A percentile compares a stretch with the other conserved stretches of the same genome.
phyloP scores from a whole-genome alignment of 2,888 invertebrate genomes.

The Panopea generosa region DNA sequence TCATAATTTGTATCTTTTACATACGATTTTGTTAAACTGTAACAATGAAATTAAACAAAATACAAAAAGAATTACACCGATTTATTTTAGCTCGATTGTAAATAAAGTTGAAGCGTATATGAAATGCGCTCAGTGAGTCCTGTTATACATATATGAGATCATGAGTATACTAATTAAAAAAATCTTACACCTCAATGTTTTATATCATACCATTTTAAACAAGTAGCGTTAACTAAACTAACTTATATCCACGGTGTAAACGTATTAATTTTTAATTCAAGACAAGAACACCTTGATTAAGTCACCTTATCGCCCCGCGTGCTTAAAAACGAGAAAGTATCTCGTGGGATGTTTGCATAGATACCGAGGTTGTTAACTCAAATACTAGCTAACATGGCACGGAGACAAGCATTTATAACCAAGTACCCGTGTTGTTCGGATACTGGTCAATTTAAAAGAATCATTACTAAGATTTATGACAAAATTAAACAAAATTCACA shows the following conservation, averaged over 20 bases:
- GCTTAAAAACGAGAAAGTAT: constrained; percentile 38
- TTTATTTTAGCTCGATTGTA: too few species aligned
- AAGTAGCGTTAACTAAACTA: too few species aligned
- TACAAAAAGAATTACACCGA: too few species aligned
- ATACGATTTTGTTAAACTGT: too few species aligned
- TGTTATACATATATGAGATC: too few species aligned
- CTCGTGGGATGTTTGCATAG: constrained; percentile 22
- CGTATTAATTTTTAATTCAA: constrained; percentile 55
- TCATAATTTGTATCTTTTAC: too few species aligned
- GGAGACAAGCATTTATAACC: constrained; percentile 19
- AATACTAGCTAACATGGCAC: constrained; percentile 4
- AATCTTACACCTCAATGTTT: too few species aligned
- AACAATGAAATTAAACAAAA: too few species aligned
- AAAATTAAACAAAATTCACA: constrained; percentile 61
- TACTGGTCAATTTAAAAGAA: constrained; percentile 36
- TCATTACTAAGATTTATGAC: constrained; percentile 50
- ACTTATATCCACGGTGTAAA: constrained; percentile 21
- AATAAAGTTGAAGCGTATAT: too few species aligned
- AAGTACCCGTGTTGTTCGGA: constrained; percentile 32
- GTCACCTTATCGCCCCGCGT: constrained; percentile 45
- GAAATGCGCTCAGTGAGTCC: too few species aligned
- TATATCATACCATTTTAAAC: too few species aligned
- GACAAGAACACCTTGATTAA: constrained; percentile 54
- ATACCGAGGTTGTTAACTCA: constrained; percentile 10
- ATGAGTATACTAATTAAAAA: too few species aligned